Conservation (phyloP, 1,140 invertebrate genomes). For the Linepithema humile region DNA sequence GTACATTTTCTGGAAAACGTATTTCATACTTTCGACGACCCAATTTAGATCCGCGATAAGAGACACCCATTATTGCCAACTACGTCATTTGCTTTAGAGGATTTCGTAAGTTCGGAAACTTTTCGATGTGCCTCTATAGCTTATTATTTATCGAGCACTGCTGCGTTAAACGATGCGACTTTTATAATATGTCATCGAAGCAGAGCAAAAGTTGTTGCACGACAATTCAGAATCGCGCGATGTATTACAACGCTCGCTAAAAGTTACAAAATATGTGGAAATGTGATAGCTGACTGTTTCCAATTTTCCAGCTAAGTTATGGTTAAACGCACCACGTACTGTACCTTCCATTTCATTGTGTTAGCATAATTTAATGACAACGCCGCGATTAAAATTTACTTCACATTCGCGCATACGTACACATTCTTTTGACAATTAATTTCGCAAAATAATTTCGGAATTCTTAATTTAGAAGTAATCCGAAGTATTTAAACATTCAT, state of each 20-base stretch:
- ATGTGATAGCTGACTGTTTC: not conserved
- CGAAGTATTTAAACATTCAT: not conserved
- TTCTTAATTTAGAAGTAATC: not conserved
- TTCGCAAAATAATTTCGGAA: not conserved
- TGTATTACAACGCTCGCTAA: not conserved
- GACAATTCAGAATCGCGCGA: not conserved
- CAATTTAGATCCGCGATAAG: slow-evolving; percentile 53
- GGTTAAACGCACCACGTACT: not conserved
- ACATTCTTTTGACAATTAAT: not conserved
- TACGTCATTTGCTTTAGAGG: not conserved
- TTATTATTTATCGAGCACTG: not conserved
- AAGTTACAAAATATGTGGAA: not conserved
- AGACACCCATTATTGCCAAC: not conserved
- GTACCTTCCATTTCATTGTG: too few species aligned
- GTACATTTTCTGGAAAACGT: slow-evolving; percentile 11
- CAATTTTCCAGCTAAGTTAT: not conserved
- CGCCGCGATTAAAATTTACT: not conserved
- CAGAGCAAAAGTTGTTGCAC: not conserved
- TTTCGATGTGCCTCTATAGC: too few species aligned
- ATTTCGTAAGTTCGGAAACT: slow-evolving; percentile 4
- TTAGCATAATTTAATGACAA: not conserved
- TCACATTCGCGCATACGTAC: not conserved
- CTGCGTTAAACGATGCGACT: too few species aligned
- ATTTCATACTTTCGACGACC: slow-evolving; percentile 52
- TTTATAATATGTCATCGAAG: not conserved